Percentiles rank a stretch among this genome's conserved stretches.
These are phyloP conservation scores for Lampris megalopsis DNA, from an alignment of 2,113 vertebrate genomes.

Conservation along the genomic window DNA sequence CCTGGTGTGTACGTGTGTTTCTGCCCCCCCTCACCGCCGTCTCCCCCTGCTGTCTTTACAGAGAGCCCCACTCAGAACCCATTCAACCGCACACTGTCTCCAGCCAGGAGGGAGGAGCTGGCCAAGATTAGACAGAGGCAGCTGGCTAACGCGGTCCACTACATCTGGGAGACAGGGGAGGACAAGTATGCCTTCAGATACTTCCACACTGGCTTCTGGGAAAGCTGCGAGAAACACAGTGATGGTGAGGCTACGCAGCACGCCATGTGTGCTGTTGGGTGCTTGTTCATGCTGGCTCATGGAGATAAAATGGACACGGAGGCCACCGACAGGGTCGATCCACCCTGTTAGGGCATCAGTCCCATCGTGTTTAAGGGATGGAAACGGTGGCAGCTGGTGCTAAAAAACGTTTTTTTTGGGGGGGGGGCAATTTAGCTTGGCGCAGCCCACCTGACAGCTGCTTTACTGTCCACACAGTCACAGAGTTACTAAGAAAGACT, in stretches of 20 bases:
- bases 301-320: conserved; percentile 12
- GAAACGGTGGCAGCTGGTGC: too few relatives aligned
- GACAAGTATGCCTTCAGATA: conserved; percentile 88
- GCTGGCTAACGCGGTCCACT: conserved; percentile 84
- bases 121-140: conserved; percentile 78
- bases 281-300: not conserved
- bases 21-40: not conserved
- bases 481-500: not conserved
- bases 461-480: not conserved
- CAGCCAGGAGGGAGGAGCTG: conserved; percentile 77
- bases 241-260: conserved; percentile 75
- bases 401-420: too few relatives aligned
- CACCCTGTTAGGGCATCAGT: too few relatives aligned
- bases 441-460: not conserved
- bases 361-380: too few relatives aligned
- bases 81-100: conserved; percentile 77
- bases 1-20: too few relatives aligned
- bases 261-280: not conserved
- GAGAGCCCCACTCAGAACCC: conserved; percentile 80
- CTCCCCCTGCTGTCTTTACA: conserved; percentile 40
- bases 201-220: conserved; percentile 89
- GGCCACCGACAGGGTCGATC: too few relatives aligned
- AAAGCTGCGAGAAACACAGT: conserved; percentile 85
- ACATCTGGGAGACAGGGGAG: conserved; percentile 89
- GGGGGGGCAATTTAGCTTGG: too few relatives aligned